phyloP scores from a whole-genome alignment of 2,888 invertebrate genomes.

The Eilema griseolum region DNA sequence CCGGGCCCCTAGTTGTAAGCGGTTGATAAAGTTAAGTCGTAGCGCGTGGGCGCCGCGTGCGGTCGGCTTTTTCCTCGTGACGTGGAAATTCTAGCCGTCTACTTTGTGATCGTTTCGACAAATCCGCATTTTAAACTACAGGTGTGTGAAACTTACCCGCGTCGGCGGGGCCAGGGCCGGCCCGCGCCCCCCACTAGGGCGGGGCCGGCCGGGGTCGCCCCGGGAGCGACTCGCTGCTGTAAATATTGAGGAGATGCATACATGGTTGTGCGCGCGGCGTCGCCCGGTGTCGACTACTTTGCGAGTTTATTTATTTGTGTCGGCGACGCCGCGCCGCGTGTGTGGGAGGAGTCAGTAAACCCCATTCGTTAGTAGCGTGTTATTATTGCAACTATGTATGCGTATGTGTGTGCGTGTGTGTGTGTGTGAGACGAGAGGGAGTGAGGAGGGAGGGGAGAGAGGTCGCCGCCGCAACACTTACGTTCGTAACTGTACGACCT shows the following conservation, averaged over 20 bases:
- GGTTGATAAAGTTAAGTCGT: neutral
- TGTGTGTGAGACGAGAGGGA: constrained; percentile 32
- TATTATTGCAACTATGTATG: constrained; percentile 46
- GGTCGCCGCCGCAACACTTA: constrained; percentile 32
- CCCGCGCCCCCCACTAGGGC: too few relatives aligned
- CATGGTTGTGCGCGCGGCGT: constrained; percentile 44
- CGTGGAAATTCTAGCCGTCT: too few relatives aligned
- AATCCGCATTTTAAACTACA: neutral
- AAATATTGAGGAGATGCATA: constrained; percentile 62
- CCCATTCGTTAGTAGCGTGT: constrained; percentile 71
- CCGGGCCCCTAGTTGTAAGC: neutral
- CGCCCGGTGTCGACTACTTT: constrained; percentile 26
- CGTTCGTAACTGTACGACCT: constrained; percentile 38
- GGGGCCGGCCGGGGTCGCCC: too few relatives aligned
- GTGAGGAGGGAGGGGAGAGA: constrained; percentile 26
- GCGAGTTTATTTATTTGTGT: constrained; percentile 20
- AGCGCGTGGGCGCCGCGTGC: neutral
- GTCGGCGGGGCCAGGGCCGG: too few relatives aligned
- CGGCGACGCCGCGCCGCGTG: constrained; percentile 35
- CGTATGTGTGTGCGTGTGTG: constrained; percentile 41
- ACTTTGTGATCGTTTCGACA: too few relatives aligned
- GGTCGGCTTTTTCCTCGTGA: constrained; percentile 6
- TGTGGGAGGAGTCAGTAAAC: constrained; percentile 65
- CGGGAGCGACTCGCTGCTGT: constrained; percentile 56
- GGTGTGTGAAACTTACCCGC: neutral